These are phyloP conservation scores for Synanceia verrucosa DNA, from an alignment of 2,797 vertebrate species.

Conservation along the genomic window DNA sequence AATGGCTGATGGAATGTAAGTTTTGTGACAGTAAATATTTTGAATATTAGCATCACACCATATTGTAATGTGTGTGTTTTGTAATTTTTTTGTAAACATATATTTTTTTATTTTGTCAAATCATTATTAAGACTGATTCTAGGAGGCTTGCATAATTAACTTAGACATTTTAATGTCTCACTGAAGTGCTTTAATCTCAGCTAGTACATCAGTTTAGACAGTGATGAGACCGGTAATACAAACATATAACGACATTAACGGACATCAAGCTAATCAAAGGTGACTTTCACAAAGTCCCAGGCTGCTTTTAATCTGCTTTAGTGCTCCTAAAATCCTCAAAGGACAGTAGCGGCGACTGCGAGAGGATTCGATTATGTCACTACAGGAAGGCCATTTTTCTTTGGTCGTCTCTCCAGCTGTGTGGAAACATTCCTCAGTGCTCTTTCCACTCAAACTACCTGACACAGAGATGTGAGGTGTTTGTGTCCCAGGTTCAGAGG, in stretches of 20 bases:
- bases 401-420: conserved; percentile 16
- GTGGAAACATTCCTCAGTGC: conserved; percentile 3
- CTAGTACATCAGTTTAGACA: background rate
- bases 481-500: conserved; percentile 74
- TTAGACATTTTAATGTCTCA: conserved; percentile 3
- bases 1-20: too few relatives aligned
- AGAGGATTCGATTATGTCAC: conserved; percentile 4
- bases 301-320: conserved; percentile 10
- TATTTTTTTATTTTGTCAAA: background rate
- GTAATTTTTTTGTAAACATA: background rate
- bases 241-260: background rate
- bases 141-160: background rate
- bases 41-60: background rate
- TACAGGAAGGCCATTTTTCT: background rate
- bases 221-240: conserved; percentile 13
- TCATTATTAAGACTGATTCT: background rate
- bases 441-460: background rate
- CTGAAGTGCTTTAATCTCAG: background rate
- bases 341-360: background rate
- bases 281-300: background rate
- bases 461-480: background rate
- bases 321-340: conserved; percentile 24
- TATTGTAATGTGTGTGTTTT: background rate
- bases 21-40: background rate
- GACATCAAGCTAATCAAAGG: conserved; percentile 15